phyloP scores from a whole-genome alignment of 2,113 vertebrate genomes.

The Pungitius pungitius region DNA sequence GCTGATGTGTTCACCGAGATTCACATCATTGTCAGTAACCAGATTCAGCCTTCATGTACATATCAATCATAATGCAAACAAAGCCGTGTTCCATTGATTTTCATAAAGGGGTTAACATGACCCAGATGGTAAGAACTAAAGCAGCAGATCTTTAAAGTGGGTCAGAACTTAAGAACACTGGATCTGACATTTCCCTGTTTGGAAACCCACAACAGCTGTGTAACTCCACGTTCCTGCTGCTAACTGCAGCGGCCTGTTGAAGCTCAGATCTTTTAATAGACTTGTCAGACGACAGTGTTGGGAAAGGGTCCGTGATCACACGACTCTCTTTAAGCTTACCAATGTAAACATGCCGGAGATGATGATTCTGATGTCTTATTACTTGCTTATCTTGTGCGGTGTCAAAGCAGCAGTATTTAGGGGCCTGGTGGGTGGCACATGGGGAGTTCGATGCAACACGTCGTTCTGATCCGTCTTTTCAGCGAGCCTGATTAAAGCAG shows the following conservation, averaged over 20 bases:
- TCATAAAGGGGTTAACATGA: background rate
- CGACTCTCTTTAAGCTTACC: background rate
- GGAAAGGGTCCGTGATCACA: background rate
- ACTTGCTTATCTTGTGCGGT: background rate
- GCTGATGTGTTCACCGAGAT: no score
- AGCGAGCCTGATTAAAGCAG: background rate
- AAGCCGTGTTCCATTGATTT: background rate
- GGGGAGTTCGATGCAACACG: conserved; percentile 2
- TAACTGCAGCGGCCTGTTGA: background rate
- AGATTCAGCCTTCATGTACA: background rate
- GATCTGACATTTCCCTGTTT: background rate
- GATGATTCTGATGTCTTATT: background rate
- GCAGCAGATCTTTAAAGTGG: background rate
- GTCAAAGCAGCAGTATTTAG: background rate
- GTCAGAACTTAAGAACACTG: background rate
- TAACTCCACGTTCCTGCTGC: background rate
- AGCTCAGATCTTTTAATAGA: background rate
- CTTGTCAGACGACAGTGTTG: background rate
- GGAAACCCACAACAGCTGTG: background rate
- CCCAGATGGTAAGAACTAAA: background rate
- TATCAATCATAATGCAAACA: background rate
- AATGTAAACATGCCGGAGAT: background rate
- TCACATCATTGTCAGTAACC: background rate
- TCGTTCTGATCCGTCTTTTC: conserved; percentile 3
- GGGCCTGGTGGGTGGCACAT: conserved; percentile 2